Percentiles rank a stretch among this genome's conserved stretches.
phyloP scores from a whole-genome alignment of 1,140 invertebrate genomes.

The Drosophila orena region DNA sequence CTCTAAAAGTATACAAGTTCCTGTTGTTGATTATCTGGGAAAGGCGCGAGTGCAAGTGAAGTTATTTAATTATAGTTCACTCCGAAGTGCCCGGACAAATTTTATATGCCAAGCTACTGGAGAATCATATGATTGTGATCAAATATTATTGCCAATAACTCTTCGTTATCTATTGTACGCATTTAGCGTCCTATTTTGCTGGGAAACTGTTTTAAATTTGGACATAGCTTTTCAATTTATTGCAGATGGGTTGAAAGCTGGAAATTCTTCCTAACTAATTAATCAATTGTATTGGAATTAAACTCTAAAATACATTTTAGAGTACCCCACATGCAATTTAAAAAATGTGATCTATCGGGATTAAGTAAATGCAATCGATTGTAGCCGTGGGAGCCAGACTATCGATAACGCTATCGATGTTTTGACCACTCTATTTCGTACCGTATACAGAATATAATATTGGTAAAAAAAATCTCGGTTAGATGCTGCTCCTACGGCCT shows the following conservation, averaged over 20 bases:
- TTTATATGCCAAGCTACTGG: not conserved
- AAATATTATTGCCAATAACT: no score
- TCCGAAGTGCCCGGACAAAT: not conserved
- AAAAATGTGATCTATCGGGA: not conserved
- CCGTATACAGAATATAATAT: conserved; percentile 74
- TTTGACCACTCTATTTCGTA: conserved; percentile 9
- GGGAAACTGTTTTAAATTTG: no score
- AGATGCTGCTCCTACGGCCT: conserved; percentile 34
- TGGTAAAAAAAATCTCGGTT: conserved; percentile 54
- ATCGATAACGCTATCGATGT: conserved; percentile 1
- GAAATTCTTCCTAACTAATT: no score
- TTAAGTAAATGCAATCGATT: not conserved
- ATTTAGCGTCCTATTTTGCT: no score
- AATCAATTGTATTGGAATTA: no score
- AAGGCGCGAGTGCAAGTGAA: not conserved
- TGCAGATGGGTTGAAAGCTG: no score
- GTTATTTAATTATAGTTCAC: not conserved
- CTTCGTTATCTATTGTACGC: no score
- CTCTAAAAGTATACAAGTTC: conserved; percentile 71
- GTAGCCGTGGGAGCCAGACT: not conserved
- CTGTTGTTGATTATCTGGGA: conserved; percentile 11
- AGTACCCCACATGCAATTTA: not conserved
- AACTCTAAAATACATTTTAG: not conserved
- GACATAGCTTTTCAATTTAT: no score
- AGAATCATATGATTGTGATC: no score